phyloP scores from a whole-genome alignment of 1,140 invertebrate genomes.

The Schlechtendalia chinensis region DNA sequence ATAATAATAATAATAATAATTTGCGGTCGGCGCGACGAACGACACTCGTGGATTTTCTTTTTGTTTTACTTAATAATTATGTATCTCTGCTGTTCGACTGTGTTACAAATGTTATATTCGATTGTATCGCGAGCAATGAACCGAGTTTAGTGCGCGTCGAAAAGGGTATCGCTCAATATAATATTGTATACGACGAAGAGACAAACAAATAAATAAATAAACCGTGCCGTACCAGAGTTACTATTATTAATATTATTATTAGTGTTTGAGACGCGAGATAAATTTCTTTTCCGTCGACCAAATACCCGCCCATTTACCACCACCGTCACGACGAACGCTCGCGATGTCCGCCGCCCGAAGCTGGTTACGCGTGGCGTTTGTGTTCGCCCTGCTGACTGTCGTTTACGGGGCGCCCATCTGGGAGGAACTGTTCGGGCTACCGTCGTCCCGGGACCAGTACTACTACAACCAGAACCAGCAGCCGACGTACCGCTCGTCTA shows the following conservation, averaged over 20 bases:
- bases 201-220: not conserved
- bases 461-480: not conserved
- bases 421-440: constrained; percentile 32
- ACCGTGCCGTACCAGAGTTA: not conserved
- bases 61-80: not conserved
- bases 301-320: not conserved
- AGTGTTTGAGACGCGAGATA: not conserved
- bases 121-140: not conserved
- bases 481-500: not conserved
- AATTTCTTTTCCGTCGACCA: not conserved
- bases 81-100: not conserved
- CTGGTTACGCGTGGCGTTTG: constrained; percentile 5
- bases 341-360: not conserved
- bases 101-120: not conserved
- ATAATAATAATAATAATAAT: not conserved
- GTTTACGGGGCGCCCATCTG: constrained; percentile 39
- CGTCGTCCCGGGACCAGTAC: not conserved
- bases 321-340: not conserved
- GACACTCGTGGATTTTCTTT: not conserved
- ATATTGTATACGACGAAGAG: not conserved
- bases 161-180: not conserved
- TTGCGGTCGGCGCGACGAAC: not conserved
- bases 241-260: not conserved
- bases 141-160: constrained; percentile 35
- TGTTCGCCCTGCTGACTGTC: constrained; percentile 13